Base-by-base conservation (phyloP, 2,888 invertebrate species). In the Morpho deidamia region DNA sequence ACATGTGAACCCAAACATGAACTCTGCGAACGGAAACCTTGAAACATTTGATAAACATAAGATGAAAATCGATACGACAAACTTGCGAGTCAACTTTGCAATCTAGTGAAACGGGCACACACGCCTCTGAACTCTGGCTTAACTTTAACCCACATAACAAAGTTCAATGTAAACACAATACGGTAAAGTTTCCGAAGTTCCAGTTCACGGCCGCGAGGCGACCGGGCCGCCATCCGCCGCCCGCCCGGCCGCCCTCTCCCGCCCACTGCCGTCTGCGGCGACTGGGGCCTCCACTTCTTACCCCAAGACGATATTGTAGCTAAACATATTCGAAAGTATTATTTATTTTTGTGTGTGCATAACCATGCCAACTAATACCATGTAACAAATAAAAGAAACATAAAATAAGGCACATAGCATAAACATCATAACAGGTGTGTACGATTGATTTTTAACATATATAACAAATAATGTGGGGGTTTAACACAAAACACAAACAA, bases 111-210 rank as follows among this genome's bases (percentile, higher is more conserved):
- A 76, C 78, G 76, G 71, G 72, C 75, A 86, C 88, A 87, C 81
- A 87, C 85, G 83, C 71, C 73, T 74, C 73, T 81, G 86, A 88
- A 89, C 88, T 89, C 88, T 78, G 78, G 79, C 79, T 89, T 88
- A 84, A 89, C 89, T 89, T 89, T 89, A 89, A 89, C 89, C 89
- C 88, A 89, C 86, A 89, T 89, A 87, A 88, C 88, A 86, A 88
- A 89, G 89, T 89, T 89, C 81, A 86, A 86, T 88, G 88, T 88
- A 89, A 89, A 89, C 89, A 89, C 88, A 88, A 89, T 88, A 87
- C 84, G 83, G 77, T 78, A 81, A 86, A 86, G 85, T 86, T 85
- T 83, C 69, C 78, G 73, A 86, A 85, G 83, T 85, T 81, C 76
- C 88, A 83, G 88, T 88, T 87, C 88, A 88, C 81, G 88, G 88